phyloP scores from a whole-genome alignment of 2,797 vertebrate species.

The Eulemur albifrons region DNA sequence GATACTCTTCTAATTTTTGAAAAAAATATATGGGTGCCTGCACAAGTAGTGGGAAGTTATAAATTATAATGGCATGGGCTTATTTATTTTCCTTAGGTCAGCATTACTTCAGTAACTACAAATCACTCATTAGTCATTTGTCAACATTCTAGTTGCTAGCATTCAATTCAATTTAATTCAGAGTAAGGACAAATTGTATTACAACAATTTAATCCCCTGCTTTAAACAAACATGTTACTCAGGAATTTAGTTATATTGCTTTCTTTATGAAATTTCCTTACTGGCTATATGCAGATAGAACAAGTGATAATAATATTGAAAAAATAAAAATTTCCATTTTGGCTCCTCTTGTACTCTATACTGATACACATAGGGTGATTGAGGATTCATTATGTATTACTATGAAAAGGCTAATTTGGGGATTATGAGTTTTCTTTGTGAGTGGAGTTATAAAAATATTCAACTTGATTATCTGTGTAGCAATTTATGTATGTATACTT shows the following conservation, averaged over 20 bases:
- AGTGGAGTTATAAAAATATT: background rate
- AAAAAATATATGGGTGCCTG: no score
- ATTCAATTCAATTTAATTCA: conserved; percentile 10
- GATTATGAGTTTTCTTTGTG: background rate
- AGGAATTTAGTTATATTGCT: background rate
- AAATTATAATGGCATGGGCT: background rate
- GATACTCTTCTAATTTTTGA: background rate
- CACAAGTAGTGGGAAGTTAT: background rate
- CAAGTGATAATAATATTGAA: background rate
- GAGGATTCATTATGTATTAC: background rate
- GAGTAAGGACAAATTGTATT: background rate
- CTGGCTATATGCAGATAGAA: background rate
- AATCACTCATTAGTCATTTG: background rate
- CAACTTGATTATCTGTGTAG: background rate
- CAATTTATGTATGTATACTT: background rate
- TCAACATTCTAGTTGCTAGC: background rate
- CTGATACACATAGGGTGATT: background rate
- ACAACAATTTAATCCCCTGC: background rate
- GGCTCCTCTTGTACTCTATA: background rate
- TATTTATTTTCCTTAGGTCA: background rate
- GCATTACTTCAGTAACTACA: background rate
- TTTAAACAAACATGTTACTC: background rate
- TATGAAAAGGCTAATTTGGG: background rate
- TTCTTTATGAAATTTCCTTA: background rate
- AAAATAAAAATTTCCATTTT: background rate